Conservation (phyloP, 2,797 vertebrate genomes). For the Catostomus latipinnis region DNA sequence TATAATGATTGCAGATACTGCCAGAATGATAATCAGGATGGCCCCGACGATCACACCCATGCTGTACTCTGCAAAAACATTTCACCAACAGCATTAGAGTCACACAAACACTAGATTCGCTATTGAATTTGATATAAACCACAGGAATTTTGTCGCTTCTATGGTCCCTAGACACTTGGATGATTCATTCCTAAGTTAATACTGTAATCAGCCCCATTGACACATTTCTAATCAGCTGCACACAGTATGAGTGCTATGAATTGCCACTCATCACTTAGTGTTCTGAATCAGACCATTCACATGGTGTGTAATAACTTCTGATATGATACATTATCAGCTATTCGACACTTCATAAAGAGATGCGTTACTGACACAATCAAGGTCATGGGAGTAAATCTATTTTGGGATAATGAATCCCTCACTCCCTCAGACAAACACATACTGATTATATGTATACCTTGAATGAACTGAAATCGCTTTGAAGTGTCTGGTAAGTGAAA, state of each 20-base stretch:
- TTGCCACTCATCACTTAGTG: background rate
- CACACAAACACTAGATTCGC: background rate
- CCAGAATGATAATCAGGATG: constrained; percentile 68
- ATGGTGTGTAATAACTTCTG: background rate
- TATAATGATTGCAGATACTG: constrained; percentile 68
- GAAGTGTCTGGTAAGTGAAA: background rate
- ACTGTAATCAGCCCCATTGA: no score
- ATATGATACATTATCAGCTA: constrained; percentile 16
- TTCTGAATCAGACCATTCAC: constrained; percentile 2
- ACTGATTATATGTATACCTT: background rate
- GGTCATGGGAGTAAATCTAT: constrained; percentile 19
- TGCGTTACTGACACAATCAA: background rate
- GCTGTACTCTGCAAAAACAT: constrained; percentile 75
- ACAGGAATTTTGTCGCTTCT: constrained; percentile 20
- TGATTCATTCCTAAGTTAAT: background rate
- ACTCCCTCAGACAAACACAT: background rate
- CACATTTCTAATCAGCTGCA: constrained; percentile 15
- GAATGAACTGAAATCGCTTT: no score
- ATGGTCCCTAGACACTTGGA: background rate
- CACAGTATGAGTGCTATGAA: background rate
- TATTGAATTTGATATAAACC: background rate
- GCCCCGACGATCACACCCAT: constrained; percentile 73
- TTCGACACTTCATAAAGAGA: background rate
- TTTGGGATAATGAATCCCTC: constrained; percentile 26
- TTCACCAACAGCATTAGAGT: background rate